These are phyloP conservation scores for Henicopernis longicauda DNA, from an alignment of 2,113 vertebrate genomes.

Conservation along the genomic window DNA sequence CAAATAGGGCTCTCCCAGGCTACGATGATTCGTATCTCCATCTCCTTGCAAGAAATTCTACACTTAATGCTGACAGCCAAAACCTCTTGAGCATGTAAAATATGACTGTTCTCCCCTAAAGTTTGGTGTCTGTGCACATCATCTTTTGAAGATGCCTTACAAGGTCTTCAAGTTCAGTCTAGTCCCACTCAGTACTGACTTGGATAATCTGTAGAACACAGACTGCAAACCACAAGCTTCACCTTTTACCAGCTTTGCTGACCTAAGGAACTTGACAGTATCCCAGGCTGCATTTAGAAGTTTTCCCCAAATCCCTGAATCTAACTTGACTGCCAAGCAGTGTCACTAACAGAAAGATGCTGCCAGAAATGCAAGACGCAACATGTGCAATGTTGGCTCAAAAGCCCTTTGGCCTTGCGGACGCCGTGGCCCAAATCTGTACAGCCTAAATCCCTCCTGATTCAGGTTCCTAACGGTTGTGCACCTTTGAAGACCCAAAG, in stretches of 20 bases:
- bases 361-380: neutral
- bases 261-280: neutral
- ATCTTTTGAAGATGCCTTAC: neutral
- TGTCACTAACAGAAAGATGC: neutral
- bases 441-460: neutral
- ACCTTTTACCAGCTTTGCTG: neutral
- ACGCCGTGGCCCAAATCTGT: neutral
- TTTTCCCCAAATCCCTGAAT: neutral
- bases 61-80: neutral
- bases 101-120: neutral
- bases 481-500: neutral
- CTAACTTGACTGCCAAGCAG: neutral
- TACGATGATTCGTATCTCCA: neutral
- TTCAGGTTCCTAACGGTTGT: neutral
- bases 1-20: neutral
- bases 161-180: neutral
- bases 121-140: neutral
- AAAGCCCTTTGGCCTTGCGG: neutral
- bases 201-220: neutral
- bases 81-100: neutral
- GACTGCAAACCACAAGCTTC: neutral
- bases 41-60: neutral
- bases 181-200: neutral
- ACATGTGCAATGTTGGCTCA: neutral
- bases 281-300: neutral